A percentile compares a stretch with the other conserved stretches of the same genome.
Conservation (phyloP, 2,113 vertebrate genomes). For the Phasianus colchicus region DNA sequence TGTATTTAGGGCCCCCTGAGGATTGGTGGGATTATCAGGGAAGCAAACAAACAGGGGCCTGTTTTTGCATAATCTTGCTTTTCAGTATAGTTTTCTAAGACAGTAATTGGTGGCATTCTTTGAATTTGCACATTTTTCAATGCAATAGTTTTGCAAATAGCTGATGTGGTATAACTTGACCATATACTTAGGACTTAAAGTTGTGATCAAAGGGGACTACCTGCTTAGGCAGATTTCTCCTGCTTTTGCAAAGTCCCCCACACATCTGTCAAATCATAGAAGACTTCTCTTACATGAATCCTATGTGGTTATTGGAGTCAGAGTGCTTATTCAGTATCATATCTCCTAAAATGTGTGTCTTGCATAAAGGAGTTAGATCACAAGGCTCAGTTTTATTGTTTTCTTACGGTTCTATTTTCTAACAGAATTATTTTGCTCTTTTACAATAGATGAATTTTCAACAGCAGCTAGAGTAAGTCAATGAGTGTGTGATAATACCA, state of each 20-base stretch:
- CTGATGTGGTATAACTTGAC: not conserved
- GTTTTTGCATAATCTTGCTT: not conserved
- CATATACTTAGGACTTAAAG: not conserved
- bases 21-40: not conserved
- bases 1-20: not conserved
- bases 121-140: not conserved
- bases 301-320: not conserved
- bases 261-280: not conserved
- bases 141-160: not conserved
- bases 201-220: not conserved
- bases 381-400: not conserved
- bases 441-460: conserved; percentile 9
- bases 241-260: not conserved
- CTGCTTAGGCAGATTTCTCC: not conserved
- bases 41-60: not conserved
- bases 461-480: conserved; percentile 13
- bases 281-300: not conserved
- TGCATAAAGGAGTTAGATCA: not conserved
- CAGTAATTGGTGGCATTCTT: not conserved
- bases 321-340: not conserved
- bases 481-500: not conserved
- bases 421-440: conserved; percentile 15
- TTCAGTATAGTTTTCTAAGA: not conserved
- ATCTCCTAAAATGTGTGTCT: not conserved
- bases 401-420: conserved; percentile 10